Evolutionary conservation across 2,797 vertebrate species (phyloP), one percentile per base, ranked within the genome.

Genomic region (Hemitrygon akajei): DNA sequence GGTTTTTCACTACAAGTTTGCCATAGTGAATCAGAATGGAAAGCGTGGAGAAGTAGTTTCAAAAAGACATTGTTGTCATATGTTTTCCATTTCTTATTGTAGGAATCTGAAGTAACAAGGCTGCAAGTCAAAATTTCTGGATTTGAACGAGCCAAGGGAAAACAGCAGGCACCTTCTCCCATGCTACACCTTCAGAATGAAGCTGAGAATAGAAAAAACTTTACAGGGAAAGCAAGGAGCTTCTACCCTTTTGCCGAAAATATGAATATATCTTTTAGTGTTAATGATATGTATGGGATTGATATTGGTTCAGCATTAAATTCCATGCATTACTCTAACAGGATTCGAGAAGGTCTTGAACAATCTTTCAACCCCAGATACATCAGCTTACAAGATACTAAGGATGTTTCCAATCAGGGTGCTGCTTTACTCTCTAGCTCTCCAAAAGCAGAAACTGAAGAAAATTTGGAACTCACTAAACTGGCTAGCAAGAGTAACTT

Each of bases 401-500:
- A 96, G 89, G 95, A 95, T 9, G 71, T 86, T 0, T 58, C 93
- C 79, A 94, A 77, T 81, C 58, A 56, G 91, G 91, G 40, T 0
- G 97, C 98, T 94, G 94, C 95, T 91, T 97, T 98, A 94, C 98
- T 98, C 94, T 97, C 98, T 95, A 97, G 97, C 2, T 96, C 98
- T 93, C 96, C 97, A 0, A 98, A 98, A 96, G 95, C 96, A 95
- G 76, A 95, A 93, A 96, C 97, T 77, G 95, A 94, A 94, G 96
- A 96, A 34, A 40, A 93, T 58, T 93, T 76, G 40, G 69, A 75
- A 27, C 14, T 75, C 40, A 30, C 71, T 30, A 56, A 82, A 22
- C 27, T 63, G 16, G 80, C 73, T 91, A 95, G 94, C 94, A 95
- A 96, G 71, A 95, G 95, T 94, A 95, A 97, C 94, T 95, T 96